A percentile compares a stretch with the other conserved stretches of the same genome.
Conservation (phyloP, 2,888 invertebrate genomes). For the Zygaena filipendulae region DNA sequence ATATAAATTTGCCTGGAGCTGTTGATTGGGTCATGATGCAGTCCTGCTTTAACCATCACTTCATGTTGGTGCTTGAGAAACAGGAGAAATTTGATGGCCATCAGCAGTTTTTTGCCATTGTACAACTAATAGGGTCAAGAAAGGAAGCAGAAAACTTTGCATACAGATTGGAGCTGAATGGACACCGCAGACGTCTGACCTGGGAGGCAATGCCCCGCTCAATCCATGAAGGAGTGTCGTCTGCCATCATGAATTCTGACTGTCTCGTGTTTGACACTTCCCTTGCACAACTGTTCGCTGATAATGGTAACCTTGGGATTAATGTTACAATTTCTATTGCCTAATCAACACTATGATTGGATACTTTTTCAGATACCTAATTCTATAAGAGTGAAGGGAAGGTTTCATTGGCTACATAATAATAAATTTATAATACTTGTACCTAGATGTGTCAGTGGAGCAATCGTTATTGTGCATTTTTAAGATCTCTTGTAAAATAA, state of each 20-base stretch:
- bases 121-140: slow-evolving; percentile 97
- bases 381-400: slow-evolving; percentile 22
- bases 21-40: slow-evolving; percentile 99
- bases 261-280: slow-evolving; percentile 99
- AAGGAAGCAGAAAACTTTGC: slow-evolving; percentile 99
- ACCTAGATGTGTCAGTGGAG: too few species aligned
- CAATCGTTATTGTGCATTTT: too few species aligned
- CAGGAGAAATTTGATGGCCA: slow-evolving; percentile 98
- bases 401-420: slow-evolving; percentile 26
- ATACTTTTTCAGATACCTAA: slow-evolving; percentile 22
- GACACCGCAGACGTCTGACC: slow-evolving; percentile 91
- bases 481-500: too few species aligned
- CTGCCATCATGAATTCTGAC: slow-evolving; percentile 97
- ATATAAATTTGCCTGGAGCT: slow-evolving; percentile 98
- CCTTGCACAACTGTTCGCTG: slow-evolving; percentile 98
- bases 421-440: slow-evolving; percentile 10
- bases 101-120: slow-evolving; percentile 97
- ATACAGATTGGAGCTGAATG: slow-evolving; percentile 97
- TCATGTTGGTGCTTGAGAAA: slow-evolving; percentile 99
- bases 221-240: slow-evolving; percentile 98
- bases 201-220: slow-evolving; percentile 99
- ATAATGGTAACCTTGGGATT: slow-evolving; percentile 98
- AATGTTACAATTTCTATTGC: slow-evolving; percentile 98
- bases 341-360: slow-evolving; percentile 61
- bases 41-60: slow-evolving; percentile 98